Base-by-base conservation (phyloP, 2,888 invertebrate species). In the Meandrusa payeni region DNA sequence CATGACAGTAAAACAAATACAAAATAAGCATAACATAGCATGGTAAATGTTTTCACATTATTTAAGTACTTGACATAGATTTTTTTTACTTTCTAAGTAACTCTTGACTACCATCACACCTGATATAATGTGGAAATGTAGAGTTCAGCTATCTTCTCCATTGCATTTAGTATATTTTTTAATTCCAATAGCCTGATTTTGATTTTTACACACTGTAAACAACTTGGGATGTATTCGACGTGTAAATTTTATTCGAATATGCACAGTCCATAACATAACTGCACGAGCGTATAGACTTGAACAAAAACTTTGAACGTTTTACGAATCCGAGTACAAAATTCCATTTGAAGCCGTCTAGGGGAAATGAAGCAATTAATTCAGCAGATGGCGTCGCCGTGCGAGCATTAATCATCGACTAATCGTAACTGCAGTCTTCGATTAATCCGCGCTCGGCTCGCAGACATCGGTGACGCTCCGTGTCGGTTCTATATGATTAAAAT, bases 301-400 rank as follows among this genome's bases (percentile, higher is more conserved):
- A 75, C 76, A 79, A 82, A 82, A 82, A 78, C 70, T 67, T 61
- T 60, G 65, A 68, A 56, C 73, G 69, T 70, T 78, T 69, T 67
- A 67, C 76, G 69, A 74, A 75, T 77, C 76, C 77, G 76, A 78
- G 81, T 78, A 80, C 83, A 80, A 85, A 86, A 85, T 86, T 85
- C 76, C 82, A 85, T 85, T 85, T 75, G 77, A 77, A 71, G 69
- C 81, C 75, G 78, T 77, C 77, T 76, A 75, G 76, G 79, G 87
- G 87, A 87, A 87, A 87, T 86, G 85, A 86, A 86, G 78, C 87
- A 86, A 87, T 87, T 87, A 86, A 86, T 86, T 74, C 81, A 71
- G 82, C 85, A 86, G 87, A 86, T 86, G 86, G 86, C 83, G 80
- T 73, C 76, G 76, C 80, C 79, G 81, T 79, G 72, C 81, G 81